Percentiles rank a stretch among this genome's conserved stretches.
phyloP scores from a whole-genome alignment of 2,888 invertebrate species.

The Limnephilus marmoratus region DNA sequence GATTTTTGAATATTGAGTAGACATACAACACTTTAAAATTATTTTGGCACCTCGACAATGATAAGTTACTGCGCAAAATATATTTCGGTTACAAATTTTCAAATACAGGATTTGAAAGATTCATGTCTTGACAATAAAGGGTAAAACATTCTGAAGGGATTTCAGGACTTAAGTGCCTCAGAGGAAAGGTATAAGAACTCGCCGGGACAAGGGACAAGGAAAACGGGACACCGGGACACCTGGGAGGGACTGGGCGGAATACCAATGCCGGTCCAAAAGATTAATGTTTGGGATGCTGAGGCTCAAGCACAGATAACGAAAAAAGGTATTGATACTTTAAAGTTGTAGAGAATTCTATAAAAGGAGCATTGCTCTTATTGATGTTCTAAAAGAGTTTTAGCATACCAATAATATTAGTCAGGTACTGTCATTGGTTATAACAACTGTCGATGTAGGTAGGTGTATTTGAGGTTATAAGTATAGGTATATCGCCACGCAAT shows the following conservation, averaged over 20 bases:
- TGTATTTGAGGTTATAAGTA: too few relatives aligned
- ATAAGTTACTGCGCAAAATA: not conserved
- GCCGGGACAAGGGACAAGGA: not conserved
- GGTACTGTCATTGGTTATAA: too few relatives aligned
- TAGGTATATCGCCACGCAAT: too few relatives aligned
- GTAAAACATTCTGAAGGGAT: not conserved
- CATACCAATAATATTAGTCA: not conserved
- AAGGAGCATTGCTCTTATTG: not conserved
- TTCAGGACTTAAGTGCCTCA: not conserved
- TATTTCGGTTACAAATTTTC: not conserved
- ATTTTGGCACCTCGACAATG: not conserved
- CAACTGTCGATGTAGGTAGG: too few relatives aligned
- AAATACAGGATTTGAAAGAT: not conserved
- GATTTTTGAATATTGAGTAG: too few relatives aligned
- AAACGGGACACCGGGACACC: not conserved
- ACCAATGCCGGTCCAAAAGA: slow-evolving; percentile 19
- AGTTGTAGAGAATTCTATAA: not conserved
- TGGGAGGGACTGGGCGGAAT: not conserved
- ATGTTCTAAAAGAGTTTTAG: not conserved
- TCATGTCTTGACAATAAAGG: not conserved
- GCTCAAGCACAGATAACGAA: not conserved
- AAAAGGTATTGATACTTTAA: not conserved
- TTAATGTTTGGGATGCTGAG: not conserved
- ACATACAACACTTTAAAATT: too few relatives aligned
- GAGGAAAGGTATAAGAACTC: not conserved